Base-by-base conservation (phyloP, 2,113 vertebrate genomes). In the Gyps fulvus region DNA sequence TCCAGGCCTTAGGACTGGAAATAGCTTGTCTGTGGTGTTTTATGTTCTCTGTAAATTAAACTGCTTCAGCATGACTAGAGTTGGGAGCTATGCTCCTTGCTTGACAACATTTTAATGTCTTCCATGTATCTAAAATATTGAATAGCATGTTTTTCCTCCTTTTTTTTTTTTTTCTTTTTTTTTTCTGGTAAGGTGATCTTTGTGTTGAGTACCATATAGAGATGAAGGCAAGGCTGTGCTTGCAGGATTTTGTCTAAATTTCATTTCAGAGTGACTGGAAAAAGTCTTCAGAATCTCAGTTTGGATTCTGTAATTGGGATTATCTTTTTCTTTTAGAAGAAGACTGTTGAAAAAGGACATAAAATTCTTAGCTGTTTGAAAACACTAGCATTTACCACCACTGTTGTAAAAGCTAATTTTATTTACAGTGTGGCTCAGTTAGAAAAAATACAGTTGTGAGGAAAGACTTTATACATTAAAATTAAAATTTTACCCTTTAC, bases 21-120 rank as follows among this genome's bases (percentile, higher is more conserved):
- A 76, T 83, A 81, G 55, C 67, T 94, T 42, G 45, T 87, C 71
- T 58, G 9, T 38, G 65, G 29, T 95, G 80, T 43, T 97, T 96
- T 94, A 89, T 97, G 86, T 89, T 97, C 82, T 93, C 78, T 89
- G 59, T 65, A 95, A 95, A 96, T 97, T 89, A 93, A 97, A 95
- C 58, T 91, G 71, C 86, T 91, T 96, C 88, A 81, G 27, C 69
- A 45, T 85, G 62, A 70, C 94, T 85, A 88, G 45, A 82, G 27
- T 72, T 92, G 61, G 67, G 93, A 94, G 63, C 49, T 89, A 13
- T 82, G 52, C 13, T 52, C 89, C 90, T 91, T 96, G 50, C 34
- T 82, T 89, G 85, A 85, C 45, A 93, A 82, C 23, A 38, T 95
- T 40, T 40, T 87, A 49, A 49, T 87, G 32, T 69, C 69, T 96